Evolutionary conservation across 1,140 invertebrate species (phyloP).

Genomic region (Pectinophora gossypiella): DNA sequence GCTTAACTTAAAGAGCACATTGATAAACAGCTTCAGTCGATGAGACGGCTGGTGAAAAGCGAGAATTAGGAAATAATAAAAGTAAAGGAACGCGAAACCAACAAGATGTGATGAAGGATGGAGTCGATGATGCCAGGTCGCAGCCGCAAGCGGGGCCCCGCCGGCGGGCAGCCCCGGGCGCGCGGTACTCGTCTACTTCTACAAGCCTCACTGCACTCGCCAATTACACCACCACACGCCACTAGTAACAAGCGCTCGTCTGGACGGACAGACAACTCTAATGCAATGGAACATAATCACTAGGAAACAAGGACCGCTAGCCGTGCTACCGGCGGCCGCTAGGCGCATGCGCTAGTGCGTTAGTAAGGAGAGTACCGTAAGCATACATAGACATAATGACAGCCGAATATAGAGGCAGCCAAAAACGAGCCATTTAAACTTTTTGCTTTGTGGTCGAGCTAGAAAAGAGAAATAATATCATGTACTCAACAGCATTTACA

Average conservation of each 20-base stretch:
- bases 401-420: slow-evolving; percentile 71
- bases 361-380: slow-evolving; percentile 59
- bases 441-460: slow-evolving; percentile 71
- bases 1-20: slow-evolving; percentile 23
- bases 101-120: slow-evolving; percentile 21
- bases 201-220: slow-evolving; percentile 15
- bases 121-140: slow-evolving; percentile 16
- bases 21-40: slow-evolving; percentile 28
- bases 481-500: slow-evolving; percentile 49
- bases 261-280: slow-evolving; percentile 56
- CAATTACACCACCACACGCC: slow-evolving; percentile 16
- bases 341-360: slow-evolving; percentile 58
- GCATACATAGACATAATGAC: slow-evolving; percentile 73
- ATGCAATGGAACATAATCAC: slow-evolving; percentile 14
- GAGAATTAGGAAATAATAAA: slow-evolving; percentile 16
- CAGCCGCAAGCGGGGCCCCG: slow-evolving; percentile 19
- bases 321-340: background rate
- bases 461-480: slow-evolving; percentile 65
- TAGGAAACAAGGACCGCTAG: slow-evolving; percentile 8
- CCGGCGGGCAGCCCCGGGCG: slow-evolving; percentile 13
- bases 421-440: slow-evolving; percentile 73
- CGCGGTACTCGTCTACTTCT: slow-evolving; percentile 19
- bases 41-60: slow-evolving; percentile 35
- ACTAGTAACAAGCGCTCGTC: slow-evolving; percentile 34
- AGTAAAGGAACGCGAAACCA: slow-evolving; percentile 23